phyloP scores from a whole-genome alignment of 2,797 vertebrate genomes.

The Coccyzus lansbergi region DNA sequence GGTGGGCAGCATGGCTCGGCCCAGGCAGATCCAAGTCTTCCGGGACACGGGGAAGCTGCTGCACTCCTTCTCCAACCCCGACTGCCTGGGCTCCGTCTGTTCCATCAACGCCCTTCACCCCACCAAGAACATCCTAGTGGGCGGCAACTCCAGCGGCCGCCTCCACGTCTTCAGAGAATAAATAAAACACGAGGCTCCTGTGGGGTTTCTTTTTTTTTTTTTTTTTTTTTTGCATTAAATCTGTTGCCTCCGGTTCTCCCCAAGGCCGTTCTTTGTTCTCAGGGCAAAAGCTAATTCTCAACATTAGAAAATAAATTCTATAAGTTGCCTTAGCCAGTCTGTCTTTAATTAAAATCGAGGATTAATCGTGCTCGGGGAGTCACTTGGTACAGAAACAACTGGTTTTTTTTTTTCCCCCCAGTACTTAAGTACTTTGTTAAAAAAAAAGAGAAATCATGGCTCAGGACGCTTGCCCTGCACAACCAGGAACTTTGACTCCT shows the following conservation, averaged over 20 bases:
- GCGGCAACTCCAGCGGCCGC: slow-evolving; percentile 84
- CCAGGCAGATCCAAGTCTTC: slow-evolving; percentile 80
- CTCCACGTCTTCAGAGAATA: slow-evolving; percentile 82
- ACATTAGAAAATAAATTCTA: slow-evolving; percentile 3
- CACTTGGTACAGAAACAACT: not conserved
- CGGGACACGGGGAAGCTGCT: slow-evolving; percentile 77
- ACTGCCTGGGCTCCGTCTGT: slow-evolving; percentile 80
- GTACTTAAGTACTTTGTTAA: fast-evolving
- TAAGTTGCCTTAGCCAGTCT: not conserved
- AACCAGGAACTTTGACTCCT: fast-evolving
- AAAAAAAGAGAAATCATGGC: fast-evolving
- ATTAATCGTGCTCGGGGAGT: not conserved
- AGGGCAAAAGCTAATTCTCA: not conserved
- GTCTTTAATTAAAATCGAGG: not conserved
- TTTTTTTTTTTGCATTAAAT: not conserved
- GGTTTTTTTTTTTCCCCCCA: not conserved
- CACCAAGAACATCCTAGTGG: slow-evolving; percentile 79
- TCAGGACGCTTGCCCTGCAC: fast-evolving
- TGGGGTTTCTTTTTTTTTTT: no score
- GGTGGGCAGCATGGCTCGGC: slow-evolving; percentile 81
- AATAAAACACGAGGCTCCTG: not conserved
- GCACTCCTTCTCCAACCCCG: slow-evolving; percentile 73
- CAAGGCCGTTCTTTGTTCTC: not conserved
- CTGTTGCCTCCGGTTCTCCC: fast-evolving
- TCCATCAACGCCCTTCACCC: slow-evolving; percentile 85